Evolutionary conservation across 2,113 vertebrate genomes (phyloP).

Genomic region (Brachyhypopomus occidentalis): DNA sequence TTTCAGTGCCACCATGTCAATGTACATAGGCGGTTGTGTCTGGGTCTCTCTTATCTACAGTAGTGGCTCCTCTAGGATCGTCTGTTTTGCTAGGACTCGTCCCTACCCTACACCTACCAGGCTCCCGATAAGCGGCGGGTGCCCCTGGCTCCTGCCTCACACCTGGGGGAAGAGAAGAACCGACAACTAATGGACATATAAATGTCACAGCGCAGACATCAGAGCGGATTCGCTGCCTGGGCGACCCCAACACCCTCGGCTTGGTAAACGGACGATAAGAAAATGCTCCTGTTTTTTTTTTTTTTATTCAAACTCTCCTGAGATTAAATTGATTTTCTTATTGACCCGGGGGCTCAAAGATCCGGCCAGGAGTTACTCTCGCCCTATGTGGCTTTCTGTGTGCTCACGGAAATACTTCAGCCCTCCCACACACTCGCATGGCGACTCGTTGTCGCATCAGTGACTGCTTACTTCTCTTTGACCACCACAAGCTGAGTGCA

Average conservation of each 20-base stretch:
- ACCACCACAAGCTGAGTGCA: slow-evolving; percentile 9
- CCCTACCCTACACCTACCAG: slow-evolving; percentile 66
- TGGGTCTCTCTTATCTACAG: slow-evolving; percentile 72
- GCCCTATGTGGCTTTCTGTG: slow-evolving; percentile 28
- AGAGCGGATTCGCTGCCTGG: slow-evolving; percentile 28
- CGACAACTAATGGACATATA: slow-evolving; percentile 47
- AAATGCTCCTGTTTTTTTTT: slow-evolving; percentile 54
- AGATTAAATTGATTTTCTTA: slow-evolving; percentile 47
- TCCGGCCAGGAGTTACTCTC: slow-evolving; percentile 29
- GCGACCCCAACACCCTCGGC: slow-evolving; percentile 54
- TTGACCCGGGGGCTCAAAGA: slow-evolving; percentile 33
- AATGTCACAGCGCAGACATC: slow-evolving; percentile 20
- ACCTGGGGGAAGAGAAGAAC: slow-evolving; percentile 12
- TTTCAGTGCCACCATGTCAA: slow-evolving; percentile 58
- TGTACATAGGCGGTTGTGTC: slow-evolving; percentile 69
- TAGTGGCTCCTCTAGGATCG: slow-evolving; percentile 60
- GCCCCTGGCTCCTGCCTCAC: slow-evolving; percentile 45
- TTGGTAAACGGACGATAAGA: slow-evolving; percentile 59
- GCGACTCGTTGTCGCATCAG: slow-evolving; percentile 1
- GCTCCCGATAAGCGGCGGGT: slow-evolving; percentile 69
- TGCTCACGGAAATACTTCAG: slow-evolving; percentile 14
- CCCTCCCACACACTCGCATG: slow-evolving; percentile 1
- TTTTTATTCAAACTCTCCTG: slow-evolving; percentile 40
- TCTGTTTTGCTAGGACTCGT: slow-evolving; percentile 56
- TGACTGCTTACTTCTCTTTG: slow-evolving; percentile 34